Evolutionary conservation across 2,113 vertebrate species (phyloP), one percentile per base, ranked within the genome.

Genomic region (Propithecus coquereli): DNA sequence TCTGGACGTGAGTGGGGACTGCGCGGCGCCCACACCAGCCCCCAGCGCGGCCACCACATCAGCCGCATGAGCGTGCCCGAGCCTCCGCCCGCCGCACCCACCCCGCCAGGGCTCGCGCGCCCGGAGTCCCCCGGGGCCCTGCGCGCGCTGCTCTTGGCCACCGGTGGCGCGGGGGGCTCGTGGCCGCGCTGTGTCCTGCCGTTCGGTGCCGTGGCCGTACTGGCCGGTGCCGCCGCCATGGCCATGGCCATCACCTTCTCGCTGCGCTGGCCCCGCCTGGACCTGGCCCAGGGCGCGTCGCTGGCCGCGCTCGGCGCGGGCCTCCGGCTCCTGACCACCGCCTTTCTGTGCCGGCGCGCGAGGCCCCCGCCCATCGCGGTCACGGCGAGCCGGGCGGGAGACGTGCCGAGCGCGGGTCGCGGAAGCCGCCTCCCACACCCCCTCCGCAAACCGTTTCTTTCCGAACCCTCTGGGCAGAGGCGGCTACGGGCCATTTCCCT

Each of bases 121-220:
- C 98, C 99, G 43, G 99, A 99, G 27, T 98, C 99, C 66, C 98
- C 99, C 0, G 98, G 99, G 1, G 99, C 99, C 0, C 98, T 99
- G 63, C 98, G 99, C 89, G 98, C 99, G 87, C 98, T 99, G 94
- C 99, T 99, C 1, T 98, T 99, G 98, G 99, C 99, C 97, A 99
- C 99, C 0, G 99, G 99, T 0, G 99, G 99, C 81, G 99, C 99
- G 0, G 99, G 99, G 98, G 99, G 99, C 97, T 99, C 99, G 57
- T 99, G 99, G 99, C 99, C 99, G 97, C 99, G 99, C 97, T 99
- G 99, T 97, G 98, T 99, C 97, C 99, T 99, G 97, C 99, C 99
- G 8, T 99, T 99, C 4, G 99, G 99, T 91, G 99, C 99, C 73
- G 99, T 99, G 96, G 99, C 99, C 1, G 96, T 99, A 98, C 99